Conservation (phyloP, 2,888 invertebrate genomes). For the Drosophila picticornis region DNA sequence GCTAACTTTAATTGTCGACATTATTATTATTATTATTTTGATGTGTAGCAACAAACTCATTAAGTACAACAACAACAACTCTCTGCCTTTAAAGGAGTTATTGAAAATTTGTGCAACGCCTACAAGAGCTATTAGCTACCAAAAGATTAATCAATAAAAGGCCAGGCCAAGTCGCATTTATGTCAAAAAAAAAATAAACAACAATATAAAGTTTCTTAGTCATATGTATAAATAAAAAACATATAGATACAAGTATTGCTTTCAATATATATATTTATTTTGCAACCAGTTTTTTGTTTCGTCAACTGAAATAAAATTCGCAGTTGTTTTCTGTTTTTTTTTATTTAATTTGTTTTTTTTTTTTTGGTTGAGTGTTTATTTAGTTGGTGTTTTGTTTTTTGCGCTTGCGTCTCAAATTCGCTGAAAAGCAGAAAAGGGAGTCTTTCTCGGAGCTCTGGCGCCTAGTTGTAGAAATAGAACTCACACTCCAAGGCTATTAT, state of each 20-base stretch:
- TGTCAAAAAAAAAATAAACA: slow-evolving; percentile 22
- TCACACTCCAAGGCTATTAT: slow-evolving; percentile 1
- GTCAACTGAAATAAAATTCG: slow-evolving; percentile 23
- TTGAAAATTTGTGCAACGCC: slow-evolving; percentile 60
- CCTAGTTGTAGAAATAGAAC: slow-evolving; percentile 4
- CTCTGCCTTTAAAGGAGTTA: slow-evolving; percentile 34
- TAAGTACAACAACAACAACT: slow-evolving; percentile 15
- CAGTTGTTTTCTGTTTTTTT: slow-evolving; percentile 27
- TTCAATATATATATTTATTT: slow-evolving; percentile 41
- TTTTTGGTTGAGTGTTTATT: slow-evolving; percentile 40
- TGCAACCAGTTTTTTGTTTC: slow-evolving; percentile 26
- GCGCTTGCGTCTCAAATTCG: slow-evolving; percentile 52
- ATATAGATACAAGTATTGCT: background rate
- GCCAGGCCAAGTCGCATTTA: slow-evolving; percentile 32
- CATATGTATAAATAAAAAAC: background rate
- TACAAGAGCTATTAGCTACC: slow-evolving; percentile 41
- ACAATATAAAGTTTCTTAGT: slow-evolving; percentile 2
- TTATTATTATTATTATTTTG: slow-evolving; percentile 23
- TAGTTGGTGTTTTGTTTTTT: slow-evolving; percentile 20
- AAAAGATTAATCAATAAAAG: slow-evolving; percentile 46
- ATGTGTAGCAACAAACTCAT: slow-evolving; percentile 1
- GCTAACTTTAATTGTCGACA: slow-evolving; percentile 70
- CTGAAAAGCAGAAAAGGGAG: slow-evolving; percentile 34
- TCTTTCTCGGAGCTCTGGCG: slow-evolving; percentile 10
- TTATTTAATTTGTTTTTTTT: slow-evolving; percentile 28